Percentiles rank a stretch among this genome's conserved stretches.
Evolutionary conservation across 2,113 vertebrate species (phyloP).

Genomic region (Aegypius monachus): DNA sequence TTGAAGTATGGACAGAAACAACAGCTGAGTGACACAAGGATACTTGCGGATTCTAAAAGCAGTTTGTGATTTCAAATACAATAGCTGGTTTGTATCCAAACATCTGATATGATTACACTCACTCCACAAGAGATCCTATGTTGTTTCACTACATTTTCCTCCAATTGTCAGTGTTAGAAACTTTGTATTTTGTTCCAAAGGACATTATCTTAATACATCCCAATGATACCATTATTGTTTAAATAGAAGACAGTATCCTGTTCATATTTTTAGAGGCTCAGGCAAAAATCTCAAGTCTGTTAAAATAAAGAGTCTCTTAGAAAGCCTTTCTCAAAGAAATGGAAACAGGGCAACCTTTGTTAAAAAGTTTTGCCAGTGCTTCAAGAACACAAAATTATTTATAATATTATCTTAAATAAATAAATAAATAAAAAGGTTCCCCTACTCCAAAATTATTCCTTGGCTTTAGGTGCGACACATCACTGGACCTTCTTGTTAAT

Average conservation of each 20-base stretch:
- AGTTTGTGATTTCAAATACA: conserved; percentile 45
- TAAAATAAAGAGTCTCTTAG: not conserved
- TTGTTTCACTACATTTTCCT: conserved; percentile 74
- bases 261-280: not conserved
- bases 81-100: conserved; percentile 63
- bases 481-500: not conserved
- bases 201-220: conserved; percentile 58
- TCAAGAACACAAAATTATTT: not conserved
- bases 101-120: conserved; percentile 49
- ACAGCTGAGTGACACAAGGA: not conserved
- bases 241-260: conserved; percentile 40
- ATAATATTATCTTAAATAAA: not conserved
- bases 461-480: not conserved
- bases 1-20: not conserved
- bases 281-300: conserved; percentile 2
- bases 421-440: not conserved
- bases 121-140: conserved; percentile 32
- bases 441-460: not conserved
- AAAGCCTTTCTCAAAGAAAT: not conserved
- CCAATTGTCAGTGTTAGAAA: conserved; percentile 73
- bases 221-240: not conserved
- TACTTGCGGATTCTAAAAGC: not conserved
- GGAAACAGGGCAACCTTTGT: not conserved
- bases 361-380: not conserved
- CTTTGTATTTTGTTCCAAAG: conserved; percentile 63